Base-by-base conservation (phyloP, 2,888 invertebrate species). In the Andrena bucephala region DNA sequence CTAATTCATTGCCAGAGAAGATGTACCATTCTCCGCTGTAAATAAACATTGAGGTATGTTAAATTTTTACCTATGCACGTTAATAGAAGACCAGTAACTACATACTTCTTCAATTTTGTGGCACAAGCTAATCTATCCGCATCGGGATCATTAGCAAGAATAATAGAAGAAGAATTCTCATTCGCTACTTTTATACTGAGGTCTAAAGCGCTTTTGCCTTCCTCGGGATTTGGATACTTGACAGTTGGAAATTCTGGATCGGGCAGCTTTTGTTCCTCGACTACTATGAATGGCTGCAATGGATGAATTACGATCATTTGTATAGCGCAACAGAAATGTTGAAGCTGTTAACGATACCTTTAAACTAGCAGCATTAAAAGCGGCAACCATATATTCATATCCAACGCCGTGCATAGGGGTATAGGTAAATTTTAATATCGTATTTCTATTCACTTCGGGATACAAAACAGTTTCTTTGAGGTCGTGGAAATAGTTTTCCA, bases 381-480 rank as follows among this genome's bases (percentile, higher is more conserved):
- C 97, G 87, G 96, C 95, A 75, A 95, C 94, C 80, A 99, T 95
- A 91, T 96, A 98, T 2, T 96, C 94, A 92, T 97, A 97, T 0
- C 99, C 99, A 4, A 99, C 99, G 4, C 99, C 99, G 93, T 99
- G 99, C 98, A 99, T 98, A 0, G 99, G 98, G 13, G 99, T 99
- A 93, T 99, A 99, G 0, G 98, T 97, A 84, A 98, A 96, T 70
- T 95, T 95, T 0, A 97, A 92, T 0, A 95, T 93, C 0, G 96
- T 95, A 24, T 94, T 95, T 59, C 93, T 94, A 88, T 96, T 97
- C 52, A 95, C 93, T 57, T 95, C 94, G 50, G 96, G 95, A 42
- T 95, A 93, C 27, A 96, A 94, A 8, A 97, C 94, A 42, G 94
- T 94, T 4, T 94, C 92, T 16, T 94, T 93, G 2, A 98, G 94